Evolutionary conservation across 2,797 vertebrate genomes (phyloP).

Genomic region (Sus cebifrons): DNA sequence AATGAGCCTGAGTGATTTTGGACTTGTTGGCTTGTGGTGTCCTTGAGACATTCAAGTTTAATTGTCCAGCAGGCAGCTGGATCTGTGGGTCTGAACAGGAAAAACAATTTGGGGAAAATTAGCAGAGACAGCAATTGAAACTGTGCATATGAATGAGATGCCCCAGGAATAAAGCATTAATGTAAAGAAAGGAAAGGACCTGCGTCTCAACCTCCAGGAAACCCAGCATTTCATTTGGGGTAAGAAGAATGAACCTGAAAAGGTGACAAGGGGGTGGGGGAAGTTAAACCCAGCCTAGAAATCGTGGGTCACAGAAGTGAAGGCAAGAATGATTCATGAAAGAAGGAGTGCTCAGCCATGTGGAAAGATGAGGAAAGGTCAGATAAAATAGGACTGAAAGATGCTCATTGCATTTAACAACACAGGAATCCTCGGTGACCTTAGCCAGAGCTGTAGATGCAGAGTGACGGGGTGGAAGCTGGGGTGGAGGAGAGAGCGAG

Average conservation of each 20-base stretch:
- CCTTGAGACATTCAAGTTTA: background rate
- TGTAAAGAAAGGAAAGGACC: background rate
- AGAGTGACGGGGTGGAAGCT: background rate
- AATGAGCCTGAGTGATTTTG: background rate
- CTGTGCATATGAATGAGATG: background rate
- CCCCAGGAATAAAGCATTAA: background rate
- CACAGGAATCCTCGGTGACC: background rate
- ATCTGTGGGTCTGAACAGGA: background rate
- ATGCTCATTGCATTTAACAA: background rate
- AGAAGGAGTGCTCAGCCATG: background rate
- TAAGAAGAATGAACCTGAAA: slow-evolving; percentile 19
- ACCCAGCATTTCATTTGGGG: background rate
- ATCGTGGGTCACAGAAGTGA: background rate
- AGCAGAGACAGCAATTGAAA: slow-evolving; percentile 1
- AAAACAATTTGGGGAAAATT: slow-evolving; percentile 8
- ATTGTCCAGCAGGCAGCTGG: background rate
- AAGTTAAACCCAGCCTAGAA: background rate
- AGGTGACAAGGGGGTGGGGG: background rate
- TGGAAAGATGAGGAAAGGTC: slow-evolving; percentile 19
- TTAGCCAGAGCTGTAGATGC: background rate
- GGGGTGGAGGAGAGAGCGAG: background rate
- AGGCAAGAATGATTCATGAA: slow-evolving; percentile 7
- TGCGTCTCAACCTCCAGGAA: background rate
- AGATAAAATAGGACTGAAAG: background rate
- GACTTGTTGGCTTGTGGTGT: background rate